Evolutionary conservation across 2,888 invertebrate species (phyloP), one percentile per base, ranked within the genome.

Genomic region (Hydroisotoma schaefferi): DNA sequence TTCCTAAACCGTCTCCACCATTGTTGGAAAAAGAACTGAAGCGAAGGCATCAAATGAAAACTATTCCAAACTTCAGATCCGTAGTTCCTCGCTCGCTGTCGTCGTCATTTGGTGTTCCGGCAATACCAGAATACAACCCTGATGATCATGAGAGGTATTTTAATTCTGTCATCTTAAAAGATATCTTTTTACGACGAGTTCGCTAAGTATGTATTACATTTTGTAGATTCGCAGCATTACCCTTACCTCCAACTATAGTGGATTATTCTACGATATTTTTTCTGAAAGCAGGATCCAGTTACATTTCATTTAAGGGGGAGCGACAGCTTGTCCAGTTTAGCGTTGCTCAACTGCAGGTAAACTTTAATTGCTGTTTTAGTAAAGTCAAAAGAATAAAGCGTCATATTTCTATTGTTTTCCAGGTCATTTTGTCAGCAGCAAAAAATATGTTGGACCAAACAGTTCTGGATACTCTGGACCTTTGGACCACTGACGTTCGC

Each of bases 31-130:
- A 73, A 27, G 63, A 64, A 49, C 51, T 67, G 23, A 65, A 66
- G 12, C 57, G 58, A 28, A 59, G 59, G 20, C 53, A 58, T 12
- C 52, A 60, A 12, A 58, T 65, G 1, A 65, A 68, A 28, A 40
- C 64, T n/a, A 68, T 68, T 57, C 67, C 67, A 8, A 68, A 68
- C 74, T 58, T 81, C 79, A 74, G 94, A 51, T 87, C 91, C 0
- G 94, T 95, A 47, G 90, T 97, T 75, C 94, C 94, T 0, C 83
- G 93, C 29, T 94, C 94, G 22, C 80, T 95, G 73, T 94, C 94
- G 0, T 71, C 71, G 10, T 74, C 69, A 1, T 70, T 72, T 62
- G 69, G 69, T n/a, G 61, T 68, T 33, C 71, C 71, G 2, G 62
- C 63, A 27, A 59, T 68, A 22, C 44, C 58, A 26, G 58, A 58